Evolutionary conservation across 2,113 vertebrate genomes (phyloP), one percentile per base, ranked within the genome.

Genomic region (Loxodonta africana): DNA sequence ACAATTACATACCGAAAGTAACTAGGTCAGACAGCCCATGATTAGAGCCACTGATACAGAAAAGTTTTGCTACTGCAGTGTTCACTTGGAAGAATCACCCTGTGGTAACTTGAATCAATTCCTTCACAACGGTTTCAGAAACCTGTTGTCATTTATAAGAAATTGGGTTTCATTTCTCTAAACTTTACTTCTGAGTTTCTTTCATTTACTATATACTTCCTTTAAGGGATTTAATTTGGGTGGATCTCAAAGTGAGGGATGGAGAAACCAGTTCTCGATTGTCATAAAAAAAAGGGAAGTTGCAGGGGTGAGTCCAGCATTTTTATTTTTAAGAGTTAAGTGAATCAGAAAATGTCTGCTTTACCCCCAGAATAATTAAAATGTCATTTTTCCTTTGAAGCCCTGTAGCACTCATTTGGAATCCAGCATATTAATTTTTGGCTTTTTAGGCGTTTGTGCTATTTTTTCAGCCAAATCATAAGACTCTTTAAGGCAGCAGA

Each of bases 91-190:
- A 94, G 87, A 95, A 53, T 51, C 73, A 91, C 82, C 46, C 77
- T 65, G 9, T 48, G 46, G 53, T 91, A 83, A 94, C 11, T 44
- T 73, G 90, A 88, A 74, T 95, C 83, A 62, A 57, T 37, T 37
- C 53, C 77, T 95, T 86, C 48, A n/a, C 6, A 12, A 46, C 30
- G 46, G 57, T 91, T 97, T 83, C 96, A 97, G 88, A 96, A 97
- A 88, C 8, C 37, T 80, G 18, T 60, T 73, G 65, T 88, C 95
- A 53, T 88, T 96, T 87, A 62, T 73, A 87, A 91, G 80, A 97
- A 96, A 81, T 62, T 20, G 44, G 76, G 81, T 97, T 97, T 97
- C 94, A 96, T 90, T 98, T 98, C 97, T 93, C 92, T 87, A 80
- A 93, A 83, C 65, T 46, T 88, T 63, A 95, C 41, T 23, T 67